These are phyloP conservation scores for Chaetophractus vellerosus DNA, from an alignment of 2,797 vertebrate genomes.

Conservation along the genomic window DNA sequence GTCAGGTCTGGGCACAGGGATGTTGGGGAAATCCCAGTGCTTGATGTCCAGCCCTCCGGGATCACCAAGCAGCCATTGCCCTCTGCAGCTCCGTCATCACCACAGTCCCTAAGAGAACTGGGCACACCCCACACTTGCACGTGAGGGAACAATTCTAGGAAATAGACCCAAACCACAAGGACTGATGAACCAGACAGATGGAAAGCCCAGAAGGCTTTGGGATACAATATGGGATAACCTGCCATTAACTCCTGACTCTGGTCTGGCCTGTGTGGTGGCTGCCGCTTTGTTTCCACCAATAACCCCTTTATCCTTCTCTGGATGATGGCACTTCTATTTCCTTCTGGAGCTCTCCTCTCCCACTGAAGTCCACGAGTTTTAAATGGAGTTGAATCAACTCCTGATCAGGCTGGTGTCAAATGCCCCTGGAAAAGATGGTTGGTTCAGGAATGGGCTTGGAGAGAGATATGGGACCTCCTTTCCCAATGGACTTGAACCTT, in stretches of 20 bases:
- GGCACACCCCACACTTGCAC: not conserved
- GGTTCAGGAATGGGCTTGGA: not conserved
- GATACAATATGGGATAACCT: not conserved
- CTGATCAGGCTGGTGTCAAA: not conserved
- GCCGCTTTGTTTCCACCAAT: not conserved
- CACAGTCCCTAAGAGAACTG: not conserved
- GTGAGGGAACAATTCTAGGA: not conserved
- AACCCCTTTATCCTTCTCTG: not conserved
- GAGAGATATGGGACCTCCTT: not conserved
- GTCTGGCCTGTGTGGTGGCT: not conserved
- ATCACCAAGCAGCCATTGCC: not conserved
- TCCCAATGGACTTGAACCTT: not conserved
- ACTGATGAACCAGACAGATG: not conserved
- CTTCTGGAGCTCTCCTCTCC: not conserved
- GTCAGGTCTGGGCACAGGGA: not conserved
- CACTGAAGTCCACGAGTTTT: not conserved
- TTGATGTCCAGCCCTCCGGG: not conserved
- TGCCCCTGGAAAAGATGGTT: not conserved
- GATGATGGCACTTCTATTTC: not conserved
- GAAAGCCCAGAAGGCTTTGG: not conserved
- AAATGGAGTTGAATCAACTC: not conserved
- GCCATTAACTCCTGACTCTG: not conserved
- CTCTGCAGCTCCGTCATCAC: not conserved
- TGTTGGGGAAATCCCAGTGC: not conserved
- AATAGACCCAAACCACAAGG: not conserved